Evolutionary conservation across 2,888 invertebrate species (phyloP), one percentile per base, ranked within the genome.

Genomic region (Abrostola triplasia): DNA sequence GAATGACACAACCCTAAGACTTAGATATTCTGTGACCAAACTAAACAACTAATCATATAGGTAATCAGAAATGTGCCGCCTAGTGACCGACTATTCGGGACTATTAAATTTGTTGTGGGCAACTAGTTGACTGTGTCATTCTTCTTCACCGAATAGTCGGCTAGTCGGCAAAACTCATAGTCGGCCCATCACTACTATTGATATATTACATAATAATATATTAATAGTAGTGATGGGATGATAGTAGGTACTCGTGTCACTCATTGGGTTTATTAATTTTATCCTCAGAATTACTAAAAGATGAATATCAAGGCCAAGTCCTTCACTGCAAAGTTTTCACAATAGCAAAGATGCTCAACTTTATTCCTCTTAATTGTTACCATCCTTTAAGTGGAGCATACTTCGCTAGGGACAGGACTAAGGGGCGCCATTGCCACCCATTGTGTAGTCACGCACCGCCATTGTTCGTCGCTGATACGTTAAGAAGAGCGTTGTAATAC

Each of bases 361-460:
- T 65, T 11, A 58, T 67, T 61, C 47, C 55, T 37, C 37, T 57
- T 76, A 65, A 72, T 75, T 52, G 66, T n/a, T 24, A 37, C 11
- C 40, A 41, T 36, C 50, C 13, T 38, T 70, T 64, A 57, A 35
- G 48, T 63, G 57, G 64, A 76, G 52, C 58, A 64, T 65, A 64
- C 73, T 77, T 74, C 12, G 50, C 35, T 38, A 36, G 51, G 24
- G 24, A 51, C 35, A 49, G 53, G 36, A 47, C 36, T 56, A 49
- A 49, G 51, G 40, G 7, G 35, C 58, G 44, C 57, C n/a, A 71
- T 79, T 79, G 77, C 67, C 52, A 49, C 61, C 57, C n/a, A 71
- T 79, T 79, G 77, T 70, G 54, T 48, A 62, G 76, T 80, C 80
- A 79, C 80, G 79, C 56, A 60, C 57, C 0, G 38, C 62, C 13